Evolutionary conservation across 2,888 invertebrate species (phyloP), one percentile per base, ranked within the genome.

Genomic region (Volucella inflata): DNA sequence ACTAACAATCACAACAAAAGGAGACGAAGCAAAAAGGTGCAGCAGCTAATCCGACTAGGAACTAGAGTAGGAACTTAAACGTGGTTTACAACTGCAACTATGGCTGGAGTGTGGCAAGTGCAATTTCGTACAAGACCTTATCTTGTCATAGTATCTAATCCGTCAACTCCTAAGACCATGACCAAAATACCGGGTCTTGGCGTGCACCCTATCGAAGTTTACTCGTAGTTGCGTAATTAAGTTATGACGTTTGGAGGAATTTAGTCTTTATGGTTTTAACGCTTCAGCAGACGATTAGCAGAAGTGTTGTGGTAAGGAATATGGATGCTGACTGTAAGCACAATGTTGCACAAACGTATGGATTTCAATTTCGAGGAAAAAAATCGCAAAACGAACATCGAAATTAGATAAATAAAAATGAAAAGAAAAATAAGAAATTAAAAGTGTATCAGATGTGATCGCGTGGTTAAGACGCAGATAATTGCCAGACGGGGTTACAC

Each of bases 201-300:
- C 57, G 60, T 50, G 72, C 57, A 65, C 42, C 14, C 30, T 17
- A 72, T 84, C 70, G 70, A 80, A 75, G 70, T 65, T 6, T 30
- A 30, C 30, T 30, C 6, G 30, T 60, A 17, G 42, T 84, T 80
- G 60, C 80, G 74, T 75, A 80, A 84, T 70, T 53, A 21, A 59
- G 65, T 75, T 76, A 57, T 65, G 53, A 71, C 38, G 48, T 74
- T 42, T 64, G 36, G 46, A 62, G 74, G 79, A 79, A 79, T 62
- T 76, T 59, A 55, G 42, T 53, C 59, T 71, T 67, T 71, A 51
- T 81, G 81, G 64, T 72, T 77, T 75, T 76, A 21, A 85, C 71
- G 85, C 85, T 77, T 81, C 65, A 85, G 81, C 76, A 72, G 81
- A 76, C 72, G 75, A 80, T 70, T 82, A 48, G 71, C 46, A 62